These are phyloP conservation scores for Ceratotherium simum DNA, from an alignment of 2,113 vertebrate species.

Conservation along the genomic window DNA sequence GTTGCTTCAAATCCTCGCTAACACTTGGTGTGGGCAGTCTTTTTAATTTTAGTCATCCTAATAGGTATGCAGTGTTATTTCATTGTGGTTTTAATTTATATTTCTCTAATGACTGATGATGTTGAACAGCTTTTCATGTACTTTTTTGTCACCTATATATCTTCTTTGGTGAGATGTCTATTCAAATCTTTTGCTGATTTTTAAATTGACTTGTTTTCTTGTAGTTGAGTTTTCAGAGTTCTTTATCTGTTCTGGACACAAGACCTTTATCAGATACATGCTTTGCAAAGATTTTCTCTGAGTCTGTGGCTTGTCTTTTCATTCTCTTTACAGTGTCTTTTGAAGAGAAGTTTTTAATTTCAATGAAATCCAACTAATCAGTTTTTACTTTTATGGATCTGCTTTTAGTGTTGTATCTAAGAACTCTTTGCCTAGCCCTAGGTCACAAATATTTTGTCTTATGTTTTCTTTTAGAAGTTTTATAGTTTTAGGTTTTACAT, in stretches of 20 bases:
- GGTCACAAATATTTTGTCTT: conserved; percentile 50
- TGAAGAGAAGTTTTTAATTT: conserved; percentile 18
- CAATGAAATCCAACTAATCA: background rate
- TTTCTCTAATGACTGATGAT: conserved; percentile 1
- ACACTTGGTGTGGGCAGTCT: background rate
- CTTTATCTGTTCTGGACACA: background rate
- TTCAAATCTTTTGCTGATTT: conserved; percentile 42
- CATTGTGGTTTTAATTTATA: conserved; percentile 31
- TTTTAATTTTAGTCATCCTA: conserved; percentile 14
- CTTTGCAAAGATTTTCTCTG: conserved; percentile 27
- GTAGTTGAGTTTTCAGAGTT: conserved; percentile 33
- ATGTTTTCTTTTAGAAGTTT: conserved; percentile 41
- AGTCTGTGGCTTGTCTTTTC: conserved; percentile 39
- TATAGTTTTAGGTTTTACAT: conserved; percentile 35
- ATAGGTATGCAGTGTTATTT: background rate
- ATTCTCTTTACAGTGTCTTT: conserved; percentile 18
- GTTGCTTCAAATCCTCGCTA: background rate
- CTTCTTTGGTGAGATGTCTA: background rate
- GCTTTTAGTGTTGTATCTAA: conserved; percentile 35
- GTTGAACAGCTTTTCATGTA: conserved; percentile 10
- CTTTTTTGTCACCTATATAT: background rate
- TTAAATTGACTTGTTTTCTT: background rate
- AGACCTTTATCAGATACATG: conserved; percentile 1
- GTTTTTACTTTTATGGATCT: conserved; percentile 38
- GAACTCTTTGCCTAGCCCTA: background rate